Conservation (phyloP, 53 echinoderm and acorn worm species). For the Patiria pectinifera region DNA sequence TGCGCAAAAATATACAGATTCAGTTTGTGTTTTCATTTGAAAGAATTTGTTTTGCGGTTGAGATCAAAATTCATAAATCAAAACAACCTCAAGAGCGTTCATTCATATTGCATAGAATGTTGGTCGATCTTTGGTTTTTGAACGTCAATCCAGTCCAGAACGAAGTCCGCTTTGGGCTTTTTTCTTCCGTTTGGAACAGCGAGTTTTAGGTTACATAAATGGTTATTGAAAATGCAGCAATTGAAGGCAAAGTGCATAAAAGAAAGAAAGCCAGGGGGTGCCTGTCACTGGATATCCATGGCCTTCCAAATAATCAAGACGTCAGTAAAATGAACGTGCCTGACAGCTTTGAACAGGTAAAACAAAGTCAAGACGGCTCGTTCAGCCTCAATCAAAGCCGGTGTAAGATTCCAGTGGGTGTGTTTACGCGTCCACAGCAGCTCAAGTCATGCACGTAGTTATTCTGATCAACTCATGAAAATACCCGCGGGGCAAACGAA, state of each 20-base stretch:
- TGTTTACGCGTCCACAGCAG: neutral
- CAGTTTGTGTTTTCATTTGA: too few relatives aligned
- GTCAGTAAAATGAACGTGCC: neutral
- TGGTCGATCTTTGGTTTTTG: neutral
- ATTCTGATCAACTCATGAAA: neutral
- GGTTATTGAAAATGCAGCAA: conserved; percentile 13
- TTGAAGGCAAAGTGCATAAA: conserved; percentile 2
- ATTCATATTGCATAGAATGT: neutral
- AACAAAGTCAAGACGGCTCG: conserved; percentile 7
- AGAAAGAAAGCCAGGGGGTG: neutral
- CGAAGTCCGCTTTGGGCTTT: neutral
- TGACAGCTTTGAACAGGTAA: neutral
- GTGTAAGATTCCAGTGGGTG: conserved; percentile 2
- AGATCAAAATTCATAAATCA: neutral
- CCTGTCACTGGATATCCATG: neutral
- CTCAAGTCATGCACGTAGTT: conserved; percentile 2
- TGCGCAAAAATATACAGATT: too few relatives aligned
- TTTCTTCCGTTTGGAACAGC: neutral
- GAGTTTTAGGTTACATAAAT: conserved; percentile 7
- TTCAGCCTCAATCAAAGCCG: neutral
- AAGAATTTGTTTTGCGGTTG: too few relatives aligned
- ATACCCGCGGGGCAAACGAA: conserved; percentile 3
- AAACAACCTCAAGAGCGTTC: neutral
- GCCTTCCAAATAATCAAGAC: conserved; percentile 1
- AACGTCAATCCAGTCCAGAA: neutral